phyloP scores from a whole-genome alignment of 2,888 invertebrate genomes.

The Spodoptera littoralis region DNA sequence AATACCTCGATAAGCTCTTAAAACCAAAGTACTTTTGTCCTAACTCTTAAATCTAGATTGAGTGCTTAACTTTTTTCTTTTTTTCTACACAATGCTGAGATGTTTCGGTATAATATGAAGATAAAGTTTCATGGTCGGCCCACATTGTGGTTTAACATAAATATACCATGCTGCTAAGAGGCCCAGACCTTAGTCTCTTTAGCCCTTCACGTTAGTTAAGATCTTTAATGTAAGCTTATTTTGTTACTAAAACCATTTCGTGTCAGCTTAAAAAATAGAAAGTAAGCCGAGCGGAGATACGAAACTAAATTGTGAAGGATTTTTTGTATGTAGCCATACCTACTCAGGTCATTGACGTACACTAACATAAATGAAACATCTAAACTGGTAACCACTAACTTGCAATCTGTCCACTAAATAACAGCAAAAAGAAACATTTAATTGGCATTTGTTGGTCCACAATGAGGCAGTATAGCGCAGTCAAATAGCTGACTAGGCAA shows the following conservation, averaged over 20 bases:
- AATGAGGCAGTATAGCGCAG: slow-evolving; percentile 11
- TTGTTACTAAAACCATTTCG: slow-evolving; percentile 4
- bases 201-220: slow-evolving; percentile 18
- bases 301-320: too few species aligned
- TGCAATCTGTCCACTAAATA: too few species aligned
- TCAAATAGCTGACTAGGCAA: slow-evolving; percentile 22
- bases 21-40: slow-evolving; percentile 12
- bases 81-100: slow-evolving; percentile 25
- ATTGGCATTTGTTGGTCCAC: neutral
- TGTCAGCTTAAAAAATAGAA: neutral
- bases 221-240: slow-evolving; percentile 9
- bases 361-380: too few species aligned
- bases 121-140: slow-evolving; percentile 49
- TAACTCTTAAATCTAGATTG: slow-evolving; percentile 39
- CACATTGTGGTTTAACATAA: slow-evolving; percentile 47
- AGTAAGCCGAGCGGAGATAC: too few species aligned
- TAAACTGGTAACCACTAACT: too few species aligned
- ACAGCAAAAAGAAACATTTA: too few species aligned
- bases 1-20: slow-evolving; percentile 30
- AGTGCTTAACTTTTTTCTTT: slow-evolving; percentile 29
- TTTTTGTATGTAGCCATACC: too few species aligned
- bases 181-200: slow-evolving; percentile 4
- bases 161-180: slow-evolving; percentile 32
- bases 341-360: too few species aligned
- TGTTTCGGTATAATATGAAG: slow-evolving; percentile 46